Percentiles rank a stretch among this genome's conserved stretches.
These are phyloP conservation scores for Archips crataeganus DNA, from an alignment of 2,888 invertebrate genomes.

Conservation along the genomic window DNA sequence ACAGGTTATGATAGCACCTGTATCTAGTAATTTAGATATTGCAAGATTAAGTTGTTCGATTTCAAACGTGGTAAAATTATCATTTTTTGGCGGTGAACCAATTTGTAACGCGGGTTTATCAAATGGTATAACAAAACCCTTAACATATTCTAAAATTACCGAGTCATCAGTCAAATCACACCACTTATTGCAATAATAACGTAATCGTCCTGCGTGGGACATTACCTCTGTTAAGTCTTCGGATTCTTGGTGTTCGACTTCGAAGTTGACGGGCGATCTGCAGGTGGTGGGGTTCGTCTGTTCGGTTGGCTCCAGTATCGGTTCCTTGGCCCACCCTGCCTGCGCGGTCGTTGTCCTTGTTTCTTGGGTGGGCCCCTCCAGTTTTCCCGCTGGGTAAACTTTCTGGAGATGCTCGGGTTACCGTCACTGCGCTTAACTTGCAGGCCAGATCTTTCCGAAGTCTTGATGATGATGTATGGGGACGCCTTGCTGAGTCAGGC, in stretches of 20 bases:
- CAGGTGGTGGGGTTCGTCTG: not conserved
- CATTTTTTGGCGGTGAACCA: too few relatives aligned
- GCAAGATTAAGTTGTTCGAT: too few relatives aligned
- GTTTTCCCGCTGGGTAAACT: slow-evolving; percentile 26
- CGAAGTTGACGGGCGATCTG: not conserved
- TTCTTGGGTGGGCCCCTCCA: slow-evolving; percentile 40
- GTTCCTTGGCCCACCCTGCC: slow-evolving; percentile 38
- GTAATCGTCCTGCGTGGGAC: slow-evolving; percentile 20
- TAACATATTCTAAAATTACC: too few relatives aligned
- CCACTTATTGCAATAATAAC: slow-evolving; percentile 8
- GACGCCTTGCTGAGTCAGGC: too few relatives aligned
- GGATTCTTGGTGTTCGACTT: not conserved
- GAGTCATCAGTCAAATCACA: too few relatives aligned
- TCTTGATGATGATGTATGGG: too few relatives aligned
- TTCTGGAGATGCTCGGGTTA: not conserved
- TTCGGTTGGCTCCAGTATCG: slow-evolving; percentile 15
- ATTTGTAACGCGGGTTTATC: too few relatives aligned
- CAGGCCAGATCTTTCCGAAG: slow-evolving; percentile 25
- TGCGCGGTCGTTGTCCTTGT: slow-evolving; percentile 25
- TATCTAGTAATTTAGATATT: too few relatives aligned
- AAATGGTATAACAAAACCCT: too few relatives aligned
- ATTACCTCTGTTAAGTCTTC: slow-evolving; percentile 8
- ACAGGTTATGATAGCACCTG: too few relatives aligned
- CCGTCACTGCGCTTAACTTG: slow-evolving; percentile 13
- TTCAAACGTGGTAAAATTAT: too few relatives aligned